A percentile compares a stretch with the other conserved stretches of the same genome.
Evolutionary conservation across 2,888 invertebrate species (phyloP).

Genomic region (Acleris laterana): DNA sequence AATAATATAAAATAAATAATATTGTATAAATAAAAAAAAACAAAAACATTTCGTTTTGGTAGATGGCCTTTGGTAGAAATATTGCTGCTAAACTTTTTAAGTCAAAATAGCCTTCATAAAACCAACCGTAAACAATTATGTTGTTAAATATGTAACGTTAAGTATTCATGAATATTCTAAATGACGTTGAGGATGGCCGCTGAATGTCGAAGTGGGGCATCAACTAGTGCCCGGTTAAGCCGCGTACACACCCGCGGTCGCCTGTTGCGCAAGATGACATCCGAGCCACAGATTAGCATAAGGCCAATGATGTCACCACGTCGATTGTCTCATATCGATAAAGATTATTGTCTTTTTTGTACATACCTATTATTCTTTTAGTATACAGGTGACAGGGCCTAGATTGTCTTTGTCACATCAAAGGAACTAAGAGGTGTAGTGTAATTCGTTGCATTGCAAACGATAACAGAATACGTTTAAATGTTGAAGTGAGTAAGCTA

Average conservation of each 20-base stretch:
- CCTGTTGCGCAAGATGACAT: constrained; percentile 83
- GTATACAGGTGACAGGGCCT: too few relatives aligned
- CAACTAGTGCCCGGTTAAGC: constrained; percentile 66
- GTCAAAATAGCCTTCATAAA: background rate
- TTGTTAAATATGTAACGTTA: constrained; percentile 48
- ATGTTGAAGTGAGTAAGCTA: too few relatives aligned
- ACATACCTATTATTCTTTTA: background rate
- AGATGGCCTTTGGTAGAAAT: background rate
- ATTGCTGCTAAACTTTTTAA: background rate
- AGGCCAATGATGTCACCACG: constrained; percentile 60
- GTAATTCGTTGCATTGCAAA: too few relatives aligned
- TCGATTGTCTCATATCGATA: constrained; percentile 17
- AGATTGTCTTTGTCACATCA: too few relatives aligned
- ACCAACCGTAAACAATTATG: constrained; percentile 20
- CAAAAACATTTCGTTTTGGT: too few relatives aligned
- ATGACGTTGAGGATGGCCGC: constrained; percentile 42
- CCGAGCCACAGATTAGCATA: constrained; percentile 79
- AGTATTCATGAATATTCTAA: constrained; percentile 53
- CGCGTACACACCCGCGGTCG: constrained; percentile 67
- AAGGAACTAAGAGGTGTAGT: too few relatives aligned
- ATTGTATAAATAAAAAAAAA: too few relatives aligned
- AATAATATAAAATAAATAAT: too few relatives aligned
- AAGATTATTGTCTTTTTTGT: background rate
- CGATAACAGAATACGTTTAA: too few relatives aligned
- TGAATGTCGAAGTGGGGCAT: constrained; percentile 62